A percentile compares a stretch with the other conserved stretches of the same genome.
phyloP scores from a whole-genome alignment of 2,888 invertebrate genomes.

The Lypha dubia region DNA sequence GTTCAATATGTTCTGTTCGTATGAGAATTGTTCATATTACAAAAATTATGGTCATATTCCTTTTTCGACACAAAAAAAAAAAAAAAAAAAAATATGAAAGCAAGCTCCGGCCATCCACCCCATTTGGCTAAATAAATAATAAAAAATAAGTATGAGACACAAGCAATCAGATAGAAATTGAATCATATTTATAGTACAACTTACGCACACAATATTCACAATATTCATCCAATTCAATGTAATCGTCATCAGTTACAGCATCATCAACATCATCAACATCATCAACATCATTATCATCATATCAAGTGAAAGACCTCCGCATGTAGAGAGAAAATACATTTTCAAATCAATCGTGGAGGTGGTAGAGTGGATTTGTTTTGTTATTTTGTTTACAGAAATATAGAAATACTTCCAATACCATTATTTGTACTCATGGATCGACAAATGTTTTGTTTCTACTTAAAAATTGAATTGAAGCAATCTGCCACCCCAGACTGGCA shows the following conservation, averaged over 20 bases:
- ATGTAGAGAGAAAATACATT: slow-evolving; percentile 19
- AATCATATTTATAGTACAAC: slow-evolving; percentile 42
- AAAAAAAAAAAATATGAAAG: no score
- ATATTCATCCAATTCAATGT: slow-evolving; percentile 25
- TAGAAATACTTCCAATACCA: slow-evolving; percentile 24
- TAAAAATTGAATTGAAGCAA: slow-evolving; percentile 52
- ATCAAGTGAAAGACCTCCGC: slow-evolving; percentile 61
- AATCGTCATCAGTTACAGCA: slow-evolving; percentile 37
- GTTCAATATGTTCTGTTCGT: neutral
- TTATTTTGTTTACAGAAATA: slow-evolving; percentile 40
- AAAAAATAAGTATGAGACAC: slow-evolving; percentile 12
- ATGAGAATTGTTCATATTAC: slow-evolving; percentile 36
- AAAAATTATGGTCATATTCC: slow-evolving; percentile 45
- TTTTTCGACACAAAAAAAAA: slow-evolving; percentile 11
- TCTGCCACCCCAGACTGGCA: slow-evolving; percentile 66
- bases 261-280: slow-evolving; percentile 10
- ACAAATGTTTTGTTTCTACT: slow-evolving; percentile 68
- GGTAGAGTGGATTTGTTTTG: slow-evolving; percentile 28
- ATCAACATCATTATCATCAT: slow-evolving; percentile 21
- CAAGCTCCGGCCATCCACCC: slow-evolving; percentile 47
- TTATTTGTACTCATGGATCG: slow-evolving; percentile 24
- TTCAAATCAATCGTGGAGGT: slow-evolving; percentile 63
- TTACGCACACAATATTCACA: slow-evolving; percentile 42
- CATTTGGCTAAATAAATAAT: slow-evolving; percentile 38
- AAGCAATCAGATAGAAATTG: slow-evolving; percentile 1